phyloP scores from a whole-genome alignment of 1,140 invertebrate species.

The Drosophila punjabiensis region DNA sequence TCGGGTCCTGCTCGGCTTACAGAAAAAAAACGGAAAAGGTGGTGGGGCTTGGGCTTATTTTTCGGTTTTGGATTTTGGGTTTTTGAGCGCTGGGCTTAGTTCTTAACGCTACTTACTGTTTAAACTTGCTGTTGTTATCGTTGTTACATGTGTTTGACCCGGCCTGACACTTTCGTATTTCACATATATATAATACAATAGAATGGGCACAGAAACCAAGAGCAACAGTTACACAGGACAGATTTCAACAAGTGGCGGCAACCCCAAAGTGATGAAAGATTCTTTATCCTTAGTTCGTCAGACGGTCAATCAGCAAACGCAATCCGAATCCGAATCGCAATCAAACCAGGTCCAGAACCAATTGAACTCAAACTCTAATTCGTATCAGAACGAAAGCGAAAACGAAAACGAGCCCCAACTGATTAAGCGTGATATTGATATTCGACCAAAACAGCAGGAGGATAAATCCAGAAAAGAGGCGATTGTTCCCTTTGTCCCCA shows the following conservation, averaged over 20 bases:
- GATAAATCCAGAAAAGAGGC: slow-evolving; percentile 51
- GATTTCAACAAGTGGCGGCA: slow-evolving; percentile 83
- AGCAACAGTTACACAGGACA: slow-evolving; percentile 84
- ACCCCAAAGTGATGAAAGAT: slow-evolving; percentile 84
- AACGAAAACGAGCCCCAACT: slow-evolving; percentile 44
- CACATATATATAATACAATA: slow-evolving; percentile 79
- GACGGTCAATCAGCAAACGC: slow-evolving; percentile 70
- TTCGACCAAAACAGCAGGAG: slow-evolving; percentile 50
- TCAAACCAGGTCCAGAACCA: slow-evolving; percentile 63
- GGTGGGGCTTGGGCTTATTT: slow-evolving; percentile 9
- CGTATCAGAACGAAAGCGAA: slow-evolving; percentile 47
- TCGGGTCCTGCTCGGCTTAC: slow-evolving; percentile 4
- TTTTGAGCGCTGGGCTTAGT: slow-evolving; percentile 19
- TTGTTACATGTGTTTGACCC: slow-evolving; percentile 64
- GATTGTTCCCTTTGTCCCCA: slow-evolving; percentile 79
- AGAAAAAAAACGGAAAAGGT: not conserved
- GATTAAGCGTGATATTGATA: slow-evolving; percentile 48
- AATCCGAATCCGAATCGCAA: slow-evolving; percentile 72
- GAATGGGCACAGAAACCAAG: slow-evolving; percentile 85
- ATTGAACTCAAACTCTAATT: slow-evolving; percentile 58
- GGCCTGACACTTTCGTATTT: slow-evolving; percentile 81
- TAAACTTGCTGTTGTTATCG: slow-evolving; percentile 51
- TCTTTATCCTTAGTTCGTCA: slow-evolving; percentile 80
- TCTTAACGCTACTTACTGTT: slow-evolving; percentile 30
- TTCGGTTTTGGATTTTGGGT: slow-evolving; percentile 12